These are phyloP conservation scores for Lytechinus variegatus DNA, from an alignment of 35 echinoderm and acorn worm genomes.

Conservation along the genomic window DNA sequence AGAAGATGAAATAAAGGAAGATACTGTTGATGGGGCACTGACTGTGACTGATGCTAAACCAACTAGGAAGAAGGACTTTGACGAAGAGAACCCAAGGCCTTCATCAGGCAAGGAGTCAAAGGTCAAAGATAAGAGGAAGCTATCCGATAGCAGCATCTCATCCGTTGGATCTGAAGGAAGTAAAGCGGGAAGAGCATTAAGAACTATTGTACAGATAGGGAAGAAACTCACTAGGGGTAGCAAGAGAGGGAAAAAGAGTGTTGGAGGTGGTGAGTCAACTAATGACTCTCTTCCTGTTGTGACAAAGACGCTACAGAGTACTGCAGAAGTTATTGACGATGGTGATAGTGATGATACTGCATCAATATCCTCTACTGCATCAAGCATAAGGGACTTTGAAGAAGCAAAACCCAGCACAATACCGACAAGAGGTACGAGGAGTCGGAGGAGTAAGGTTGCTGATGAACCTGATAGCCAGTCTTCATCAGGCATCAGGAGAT, in stretches of 20 bases:
- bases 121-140: constrained; percentile 34
- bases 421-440: neutral
- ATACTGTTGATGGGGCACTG: neutral
- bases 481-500: neutral
- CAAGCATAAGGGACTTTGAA: constrained; percentile 8
- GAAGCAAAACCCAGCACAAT: neutral
- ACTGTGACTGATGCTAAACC: constrained; percentile 21
- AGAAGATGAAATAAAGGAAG: neutral
- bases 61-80: constrained; percentile 31
- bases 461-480: neutral
- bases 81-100: constrained; percentile 32
- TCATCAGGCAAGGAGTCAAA: neutral
- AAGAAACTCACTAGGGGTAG: neutral
- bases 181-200: neutral
- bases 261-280: neutral
- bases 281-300: neutral
- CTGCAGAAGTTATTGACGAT: neutral
- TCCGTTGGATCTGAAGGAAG: neutral
- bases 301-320: neutral
- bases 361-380: constrained; percentile 27
- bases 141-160: constrained; percentile 14
- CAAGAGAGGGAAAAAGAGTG: neutral
- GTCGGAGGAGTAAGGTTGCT: neutral
- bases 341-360: constrained; percentile 47
- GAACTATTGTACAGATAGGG: neutral